A percentile compares a stretch with the other conserved stretches of the same genome.
Evolutionary conservation across 2,888 invertebrate species (phyloP).

Genomic region (Latrodectus hesperus): DNA sequence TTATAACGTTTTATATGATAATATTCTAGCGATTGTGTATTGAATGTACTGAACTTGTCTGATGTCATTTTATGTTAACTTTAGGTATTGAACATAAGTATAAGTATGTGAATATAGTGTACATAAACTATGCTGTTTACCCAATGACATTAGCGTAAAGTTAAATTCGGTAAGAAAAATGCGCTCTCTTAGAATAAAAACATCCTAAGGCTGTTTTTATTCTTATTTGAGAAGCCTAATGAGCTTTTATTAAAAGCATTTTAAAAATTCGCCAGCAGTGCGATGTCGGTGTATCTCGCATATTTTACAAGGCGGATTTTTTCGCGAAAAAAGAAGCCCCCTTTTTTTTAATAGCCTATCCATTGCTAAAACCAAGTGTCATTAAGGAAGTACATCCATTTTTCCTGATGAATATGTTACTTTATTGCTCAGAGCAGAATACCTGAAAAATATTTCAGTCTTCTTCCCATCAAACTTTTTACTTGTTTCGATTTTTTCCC

Average conservation of each 20-base stretch:
- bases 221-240: no score
- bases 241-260: conserved; percentile 3
- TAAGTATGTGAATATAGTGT: no score
- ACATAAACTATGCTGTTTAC: no score
- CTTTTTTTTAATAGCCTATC: conserved; percentile 4
- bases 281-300: not conserved
- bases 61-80: no score
- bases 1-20: no score
- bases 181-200: no score
- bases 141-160: no score
- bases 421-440: conserved; percentile 44
- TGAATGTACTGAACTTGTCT: no score
- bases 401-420: conserved; percentile 45
- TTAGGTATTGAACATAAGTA: no score
- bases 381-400: conserved; percentile 39
- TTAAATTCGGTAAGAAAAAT: no score
- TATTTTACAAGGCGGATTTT: not conserved
- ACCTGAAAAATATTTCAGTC: conserved; percentile 54
- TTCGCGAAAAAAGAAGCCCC: not conserved
- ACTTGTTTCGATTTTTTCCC: conserved; percentile 24
- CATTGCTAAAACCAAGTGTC: conserved; percentile 56
- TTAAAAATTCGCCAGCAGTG: not conserved
- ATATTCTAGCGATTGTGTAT: no score
- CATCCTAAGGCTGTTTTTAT: no score
- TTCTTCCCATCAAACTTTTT: conserved; percentile 30